Percentiles rank a stretch among this genome's conserved stretches.
phyloP scores from a whole-genome alignment of 2,888 invertebrate genomes.

The Bimastos eiseni region DNA sequence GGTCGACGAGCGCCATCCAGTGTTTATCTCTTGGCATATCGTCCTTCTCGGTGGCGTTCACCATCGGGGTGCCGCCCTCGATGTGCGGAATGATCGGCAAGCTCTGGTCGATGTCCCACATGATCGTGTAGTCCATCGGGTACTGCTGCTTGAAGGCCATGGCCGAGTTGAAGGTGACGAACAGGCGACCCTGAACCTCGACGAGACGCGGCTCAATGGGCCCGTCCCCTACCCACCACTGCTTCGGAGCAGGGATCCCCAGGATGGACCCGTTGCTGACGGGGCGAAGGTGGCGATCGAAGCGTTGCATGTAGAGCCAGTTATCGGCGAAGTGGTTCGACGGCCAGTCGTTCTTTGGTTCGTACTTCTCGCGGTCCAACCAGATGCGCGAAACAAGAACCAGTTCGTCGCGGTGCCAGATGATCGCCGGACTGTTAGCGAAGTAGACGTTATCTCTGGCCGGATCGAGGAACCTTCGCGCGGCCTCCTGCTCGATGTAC shows the following conservation, averaged over 20 bases:
- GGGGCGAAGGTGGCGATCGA: conserved; percentile 45
- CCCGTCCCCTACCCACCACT: conserved; percentile 48
- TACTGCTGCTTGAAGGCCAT: conserved; percentile 43
- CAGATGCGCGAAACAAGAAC: conserved; percentile 47
- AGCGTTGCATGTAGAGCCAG: conserved; percentile 48
- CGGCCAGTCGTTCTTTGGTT: conserved; percentile 46
- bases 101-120: conserved; percentile 46
- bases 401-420: conserved; percentile 44
- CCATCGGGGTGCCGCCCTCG: conserved; percentile 47
- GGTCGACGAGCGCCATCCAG: conserved; percentile 45
- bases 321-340: conserved; percentile 49
- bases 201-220: conserved; percentile 48
- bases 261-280: conserved; percentile 45
- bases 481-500: conserved; percentile 45
- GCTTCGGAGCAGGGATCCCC: conserved; percentile 47
- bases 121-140: conserved; percentile 45
- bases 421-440: conserved; percentile 49
- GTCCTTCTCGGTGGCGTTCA: conserved; percentile 44
- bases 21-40: conserved; percentile 50
- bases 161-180: conserved; percentile 47
- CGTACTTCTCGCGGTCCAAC: conserved; percentile 48
- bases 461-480: conserved; percentile 46
- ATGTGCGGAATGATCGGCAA: conserved; percentile 46
- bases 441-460: conserved; percentile 44
- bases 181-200: conserved; percentile 40